Base-by-base conservation (phyloP, 1,140 invertebrate species). In the Coenobita brevimanus region DNA sequence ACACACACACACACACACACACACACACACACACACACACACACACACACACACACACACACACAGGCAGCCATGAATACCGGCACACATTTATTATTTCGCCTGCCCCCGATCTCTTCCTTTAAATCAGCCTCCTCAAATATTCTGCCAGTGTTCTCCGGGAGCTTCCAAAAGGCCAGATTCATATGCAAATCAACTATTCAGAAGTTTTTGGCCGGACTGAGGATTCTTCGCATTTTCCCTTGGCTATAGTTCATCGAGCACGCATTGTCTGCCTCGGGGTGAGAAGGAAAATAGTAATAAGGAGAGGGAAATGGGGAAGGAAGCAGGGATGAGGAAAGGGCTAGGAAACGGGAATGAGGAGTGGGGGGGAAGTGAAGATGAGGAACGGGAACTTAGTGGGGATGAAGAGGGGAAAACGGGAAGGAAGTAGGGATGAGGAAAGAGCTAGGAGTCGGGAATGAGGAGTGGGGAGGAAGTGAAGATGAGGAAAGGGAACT, bases 101-200 rank as follows among this genome's bases (percentile, higher is more conserved):
- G 21, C 21, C 27, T 24, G 30, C 50, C 30, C 64, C 64, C n/a
- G 6, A n/a, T 54, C 15, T 54, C 43, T 27, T 54, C 10, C 54
- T 33, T 30, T 13, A 69, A 30, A 71, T 21, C 46, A n/a, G 43
- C 33, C 38, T 79, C 27, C n/a, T 46, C n/a, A 46, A 43, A 82
- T 71, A 69, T 82, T 82, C 80, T 41, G 24, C 8, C 21, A 43
- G 62, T 82, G 38, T 69, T 82, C 80, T 50, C 2, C 38, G 6
- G n/a, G 38, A 50, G 80, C n/a, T 27, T 67, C 62, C 38, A 33
- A 10, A 41, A n/a, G 38, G 46, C 62, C 67, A 67, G 62, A 82
- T 82, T 82, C 80, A 82, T 71, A 82, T 82, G 80, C 64, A 82
- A 82, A 82, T 82, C 64, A 82, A 41, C 62, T 64, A 82, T 82